A percentile compares a stretch with the other conserved stretches of the same genome.
phyloP scores from a whole-genome alignment of 2,113 vertebrate species.

The Felis catus region F.catus_Fca126_mat1.0 CM031416.1:57618501-57619000 shows the following conservation, averaged over 20 bases:
- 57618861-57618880: background rate
- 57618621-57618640: slow-evolving; percentile 9
- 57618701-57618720: background rate
- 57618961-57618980: background rate
- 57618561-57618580: slow-evolving; percentile 1
- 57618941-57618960: background rate
- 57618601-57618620: background rate
- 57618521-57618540: background rate
- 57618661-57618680: background rate
- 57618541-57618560: background rate
- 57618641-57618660: background rate
- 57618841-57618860: background rate
- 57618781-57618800: background rate
- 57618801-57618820: slow-evolving; percentile 23
- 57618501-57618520: background rate
- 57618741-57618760: background rate
- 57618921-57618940: background rate
- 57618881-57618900: background rate
- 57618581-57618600: slow-evolving; percentile 14
- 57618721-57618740: slow-evolving; percentile 15
- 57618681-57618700: slow-evolving; percentile 51
- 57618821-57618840: background rate
- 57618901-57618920: background rate
- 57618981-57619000: background rate
- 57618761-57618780: background rate